Evolutionary conservation across 2,888 invertebrate species (phyloP).

Genomic region (Unio delphinus): DNA sequence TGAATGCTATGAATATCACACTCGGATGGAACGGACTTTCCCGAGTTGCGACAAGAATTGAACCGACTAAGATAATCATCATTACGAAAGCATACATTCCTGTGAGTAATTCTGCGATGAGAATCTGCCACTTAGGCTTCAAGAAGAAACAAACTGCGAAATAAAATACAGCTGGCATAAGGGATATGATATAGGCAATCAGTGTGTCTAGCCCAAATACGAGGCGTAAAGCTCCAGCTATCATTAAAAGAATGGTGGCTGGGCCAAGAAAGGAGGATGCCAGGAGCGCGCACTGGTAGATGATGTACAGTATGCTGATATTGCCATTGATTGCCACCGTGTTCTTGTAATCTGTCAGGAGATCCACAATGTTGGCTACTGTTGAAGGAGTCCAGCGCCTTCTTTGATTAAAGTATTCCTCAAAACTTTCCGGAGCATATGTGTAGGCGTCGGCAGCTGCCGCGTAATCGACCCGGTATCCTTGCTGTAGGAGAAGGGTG

Average conservation of each 20-base stretch:
- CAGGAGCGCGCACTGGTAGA: conserved; percentile 79
- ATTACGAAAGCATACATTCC: conserved; percentile 63
- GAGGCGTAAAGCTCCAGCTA: conserved; percentile 63
- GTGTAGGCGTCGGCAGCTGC: conserved; percentile 64
- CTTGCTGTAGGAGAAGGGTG: conserved; percentile 61
- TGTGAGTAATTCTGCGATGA: conserved; percentile 60
- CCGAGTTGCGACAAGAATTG: conserved; percentile 47
- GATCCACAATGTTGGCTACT: conserved; percentile 60
- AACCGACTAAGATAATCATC: conserved; percentile 66
- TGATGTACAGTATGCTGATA: conserved; percentile 78
- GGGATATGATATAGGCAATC: conserved; percentile 54
- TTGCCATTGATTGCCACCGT: conserved; percentile 97
- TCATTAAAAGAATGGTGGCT: conserved; percentile 67
- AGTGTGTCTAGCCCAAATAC: conserved; percentile 52
- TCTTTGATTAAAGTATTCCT: conserved; percentile 64
- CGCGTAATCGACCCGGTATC: conserved; percentile 63
- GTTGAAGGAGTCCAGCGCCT: conserved; percentile 65
- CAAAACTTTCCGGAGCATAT: conserved; percentile 61
- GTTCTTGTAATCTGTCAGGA: conserved; percentile 83
- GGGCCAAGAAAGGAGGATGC: conserved; percentile 91
- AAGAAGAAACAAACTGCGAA: conserved; percentile 57
- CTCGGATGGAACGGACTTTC: conserved; percentile 62
- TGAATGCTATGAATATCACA: conserved; percentile 59
- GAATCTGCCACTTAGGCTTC: conserved; percentile 54
- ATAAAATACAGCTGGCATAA: conserved; percentile 55